These are phyloP conservation scores for Myotis vivesi DNA, from an alignment of 2,797 vertebrate species.

Conservation along the genomic window DNA sequence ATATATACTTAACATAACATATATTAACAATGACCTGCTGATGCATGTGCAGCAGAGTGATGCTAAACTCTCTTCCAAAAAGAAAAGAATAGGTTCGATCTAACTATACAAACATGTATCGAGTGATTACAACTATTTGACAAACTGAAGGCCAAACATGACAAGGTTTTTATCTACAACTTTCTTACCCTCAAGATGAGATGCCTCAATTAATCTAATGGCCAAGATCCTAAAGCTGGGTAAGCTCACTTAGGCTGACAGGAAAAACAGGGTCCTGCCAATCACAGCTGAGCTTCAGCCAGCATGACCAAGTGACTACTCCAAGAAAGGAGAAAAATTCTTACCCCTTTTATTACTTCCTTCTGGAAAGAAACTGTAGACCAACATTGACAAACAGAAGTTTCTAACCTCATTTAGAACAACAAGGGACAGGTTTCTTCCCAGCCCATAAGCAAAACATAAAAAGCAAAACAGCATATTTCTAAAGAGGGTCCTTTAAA, in stretches of 20 bases:
- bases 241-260: neutral
- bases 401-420: neutral
- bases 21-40: neutral
- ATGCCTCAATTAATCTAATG: neutral
- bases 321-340: neutral
- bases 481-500: neutral
- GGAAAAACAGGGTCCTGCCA: neutral
- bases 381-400: neutral
- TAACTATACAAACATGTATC: neutral
- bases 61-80: neutral
- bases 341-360: neutral
- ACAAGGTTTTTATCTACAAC: neutral
- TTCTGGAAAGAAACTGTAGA: neutral
- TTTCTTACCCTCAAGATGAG: neutral
- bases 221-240: neutral
- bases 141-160: slow-evolving; percentile 1
- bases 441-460: neutral
- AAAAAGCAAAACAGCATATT: neutral
- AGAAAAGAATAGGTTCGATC: neutral
- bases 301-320: neutral
- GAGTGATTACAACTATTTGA: neutral
- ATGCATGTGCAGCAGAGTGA: neutral
- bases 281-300: neutral
- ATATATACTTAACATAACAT: neutral
- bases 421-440: neutral